phyloP scores from a whole-genome alignment of 2,113 vertebrate genomes.

The Protobothrops flavoviridis region DNA sequence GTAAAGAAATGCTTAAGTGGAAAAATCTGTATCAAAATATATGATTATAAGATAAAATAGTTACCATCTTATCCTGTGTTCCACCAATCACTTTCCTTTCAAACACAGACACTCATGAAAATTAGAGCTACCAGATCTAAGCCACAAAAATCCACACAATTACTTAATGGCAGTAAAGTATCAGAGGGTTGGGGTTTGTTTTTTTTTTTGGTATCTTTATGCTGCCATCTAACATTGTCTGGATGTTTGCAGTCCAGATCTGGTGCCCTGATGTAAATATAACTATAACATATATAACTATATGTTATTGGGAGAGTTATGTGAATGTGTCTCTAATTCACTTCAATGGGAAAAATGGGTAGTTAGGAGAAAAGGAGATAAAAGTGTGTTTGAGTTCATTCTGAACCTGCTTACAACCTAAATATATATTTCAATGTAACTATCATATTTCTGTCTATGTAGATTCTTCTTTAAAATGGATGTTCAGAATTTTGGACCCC shows the following conservation, averaged over 20 bases:
- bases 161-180: background rate
- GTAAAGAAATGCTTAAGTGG: conserved; percentile 50
- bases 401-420: background rate
- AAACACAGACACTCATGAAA: background rate
- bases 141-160: background rate
- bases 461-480: background rate
- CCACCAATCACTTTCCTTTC: background rate
- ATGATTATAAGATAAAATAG: conserved; percentile 4
- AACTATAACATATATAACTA: background rate
- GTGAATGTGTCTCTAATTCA: background rate
- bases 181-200: background rate
- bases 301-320: background rate
- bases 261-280: background rate
- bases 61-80: conserved; percentile 46
- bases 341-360: background rate
- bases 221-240: background rate
- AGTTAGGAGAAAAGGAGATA: background rate
- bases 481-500: background rate
- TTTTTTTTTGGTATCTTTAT: background rate
- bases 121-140: background rate
- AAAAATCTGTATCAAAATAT: conserved; percentile 59
- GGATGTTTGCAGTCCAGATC: background rate
- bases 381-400: background rate
- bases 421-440: fast-evolving
- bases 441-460: background rate